Evolutionary conservation across 2,797 vertebrate genomes (phyloP).

Genomic region (Rhadinocentrus ornatus): DNA sequence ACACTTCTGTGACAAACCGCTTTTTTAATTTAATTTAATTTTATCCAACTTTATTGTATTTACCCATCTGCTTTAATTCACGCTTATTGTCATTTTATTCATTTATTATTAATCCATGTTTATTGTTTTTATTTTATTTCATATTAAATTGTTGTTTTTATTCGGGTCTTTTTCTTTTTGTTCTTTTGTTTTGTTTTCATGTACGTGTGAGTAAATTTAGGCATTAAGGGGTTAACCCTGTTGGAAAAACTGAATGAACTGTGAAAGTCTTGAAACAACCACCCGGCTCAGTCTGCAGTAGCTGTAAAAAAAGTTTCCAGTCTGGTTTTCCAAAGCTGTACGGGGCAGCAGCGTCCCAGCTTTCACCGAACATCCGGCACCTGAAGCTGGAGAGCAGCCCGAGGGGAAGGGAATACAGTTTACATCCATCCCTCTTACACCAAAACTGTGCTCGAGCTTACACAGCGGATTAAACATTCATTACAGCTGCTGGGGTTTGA

Average conservation of each 20-base stretch:
- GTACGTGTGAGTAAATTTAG: too few species aligned
- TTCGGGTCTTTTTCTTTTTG: too few species aligned
- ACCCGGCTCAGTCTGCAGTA: background rate
- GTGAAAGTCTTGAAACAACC: background rate
- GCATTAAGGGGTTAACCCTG: too few species aligned
- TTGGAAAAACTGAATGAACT: background rate
- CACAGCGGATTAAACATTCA: constrained; percentile 44
- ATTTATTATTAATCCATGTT: too few species aligned
- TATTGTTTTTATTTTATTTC: too few species aligned
- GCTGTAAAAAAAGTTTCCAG: constrained; percentile 2
- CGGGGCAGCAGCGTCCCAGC: background rate
- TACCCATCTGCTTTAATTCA: too few species aligned
- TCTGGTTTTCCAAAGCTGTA: constrained; percentile 6
- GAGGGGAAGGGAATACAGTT: background rate
- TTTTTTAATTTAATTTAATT: too few species aligned
- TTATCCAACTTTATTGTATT: too few species aligned
- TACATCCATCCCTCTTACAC: constrained; percentile 10
- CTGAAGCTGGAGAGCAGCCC: background rate
- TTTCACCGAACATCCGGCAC: background rate
- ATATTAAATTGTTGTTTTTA: too few species aligned
- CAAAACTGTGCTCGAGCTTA: constrained; percentile 20
- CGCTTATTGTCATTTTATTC: too few species aligned
- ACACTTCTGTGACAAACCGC: too few species aligned
- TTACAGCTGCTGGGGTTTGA: constrained; percentile 24
- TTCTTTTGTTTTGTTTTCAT: too few species aligned